phyloP scores from a whole-genome alignment of 2,113 vertebrate species.

The Myiozetetes cayanensis region DNA sequence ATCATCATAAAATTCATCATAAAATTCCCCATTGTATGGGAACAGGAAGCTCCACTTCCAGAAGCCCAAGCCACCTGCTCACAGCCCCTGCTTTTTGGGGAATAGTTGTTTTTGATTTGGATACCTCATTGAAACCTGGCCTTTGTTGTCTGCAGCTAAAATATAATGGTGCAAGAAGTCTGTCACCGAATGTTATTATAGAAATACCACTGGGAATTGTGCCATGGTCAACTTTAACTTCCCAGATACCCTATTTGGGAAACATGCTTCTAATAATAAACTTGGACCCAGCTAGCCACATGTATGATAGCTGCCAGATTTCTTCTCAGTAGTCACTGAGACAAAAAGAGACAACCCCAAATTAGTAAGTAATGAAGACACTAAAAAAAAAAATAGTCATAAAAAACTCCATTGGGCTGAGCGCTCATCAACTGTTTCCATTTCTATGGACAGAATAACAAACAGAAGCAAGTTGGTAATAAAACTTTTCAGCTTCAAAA shows the following conservation, averaged over 20 bases:
- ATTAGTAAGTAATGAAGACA: not conserved
- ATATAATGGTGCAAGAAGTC: not conserved
- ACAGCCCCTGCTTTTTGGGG: not conserved
- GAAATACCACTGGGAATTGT: slow-evolving; percentile 21
- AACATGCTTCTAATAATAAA: slow-evolving; percentile 39
- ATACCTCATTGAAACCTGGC: not conserved
- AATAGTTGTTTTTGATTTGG: not conserved
- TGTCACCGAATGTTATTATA: not conserved
- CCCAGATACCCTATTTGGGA: not conserved
- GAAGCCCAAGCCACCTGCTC: not conserved
- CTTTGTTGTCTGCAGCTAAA: slow-evolving; percentile 25
- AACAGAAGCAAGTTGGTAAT: not conserved
- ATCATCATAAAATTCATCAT: not conserved
- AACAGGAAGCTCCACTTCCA: slow-evolving; percentile 24
- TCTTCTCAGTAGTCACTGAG: not conserved
- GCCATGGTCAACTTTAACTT: slow-evolving; percentile 8
- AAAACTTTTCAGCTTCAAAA: not conserved
- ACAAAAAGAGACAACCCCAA: not conserved
- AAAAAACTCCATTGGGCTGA: not conserved
- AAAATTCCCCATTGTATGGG: not conserved
- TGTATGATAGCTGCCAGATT: not conserved
- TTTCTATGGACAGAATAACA: not conserved
- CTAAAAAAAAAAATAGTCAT: not conserved
- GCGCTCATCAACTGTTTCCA: not conserved
- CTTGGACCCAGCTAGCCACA: not conserved